These are phyloP conservation scores for Pantherophis vulpinus DNA, from an alignment of 2,797 vertebrate species.

Conservation along the genomic window DNA sequence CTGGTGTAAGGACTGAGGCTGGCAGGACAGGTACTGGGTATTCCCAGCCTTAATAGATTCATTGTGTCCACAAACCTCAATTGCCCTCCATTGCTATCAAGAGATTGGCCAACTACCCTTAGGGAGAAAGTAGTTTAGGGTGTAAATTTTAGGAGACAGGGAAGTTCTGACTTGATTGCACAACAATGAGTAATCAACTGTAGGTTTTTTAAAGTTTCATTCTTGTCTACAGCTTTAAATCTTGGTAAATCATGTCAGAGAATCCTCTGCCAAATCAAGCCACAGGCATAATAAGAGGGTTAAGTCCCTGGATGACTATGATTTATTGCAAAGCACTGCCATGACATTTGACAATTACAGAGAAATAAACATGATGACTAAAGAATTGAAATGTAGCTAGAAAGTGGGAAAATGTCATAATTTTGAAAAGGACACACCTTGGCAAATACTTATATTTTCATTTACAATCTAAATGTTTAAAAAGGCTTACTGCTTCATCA, in stretches of 20 bases:
- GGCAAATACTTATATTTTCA: background rate
- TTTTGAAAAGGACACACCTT: background rate
- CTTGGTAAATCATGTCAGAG: background rate
- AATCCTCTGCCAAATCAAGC: background rate
- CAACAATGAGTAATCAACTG: background rate
- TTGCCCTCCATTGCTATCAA: background rate
- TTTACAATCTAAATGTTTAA: background rate
- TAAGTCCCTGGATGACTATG: background rate
- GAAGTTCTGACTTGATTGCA: background rate
- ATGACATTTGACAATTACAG: background rate
- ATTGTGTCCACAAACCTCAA: background rate
- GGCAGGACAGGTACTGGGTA: background rate
- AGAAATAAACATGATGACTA: background rate
- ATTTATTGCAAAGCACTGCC: background rate
- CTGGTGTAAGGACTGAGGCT: background rate
- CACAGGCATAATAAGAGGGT: background rate
- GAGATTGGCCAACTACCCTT: background rate
- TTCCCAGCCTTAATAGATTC: background rate
- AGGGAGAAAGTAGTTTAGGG: background rate
- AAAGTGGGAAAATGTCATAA: background rate
- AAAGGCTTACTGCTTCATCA: background rate
- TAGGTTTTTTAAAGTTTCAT: background rate
- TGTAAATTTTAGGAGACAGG: background rate
- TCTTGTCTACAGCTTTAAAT: background rate
- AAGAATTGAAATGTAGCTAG: background rate